phyloP scores from a whole-genome alignment of 2,113 vertebrate species.

The Propithecus coquereli region DNA sequence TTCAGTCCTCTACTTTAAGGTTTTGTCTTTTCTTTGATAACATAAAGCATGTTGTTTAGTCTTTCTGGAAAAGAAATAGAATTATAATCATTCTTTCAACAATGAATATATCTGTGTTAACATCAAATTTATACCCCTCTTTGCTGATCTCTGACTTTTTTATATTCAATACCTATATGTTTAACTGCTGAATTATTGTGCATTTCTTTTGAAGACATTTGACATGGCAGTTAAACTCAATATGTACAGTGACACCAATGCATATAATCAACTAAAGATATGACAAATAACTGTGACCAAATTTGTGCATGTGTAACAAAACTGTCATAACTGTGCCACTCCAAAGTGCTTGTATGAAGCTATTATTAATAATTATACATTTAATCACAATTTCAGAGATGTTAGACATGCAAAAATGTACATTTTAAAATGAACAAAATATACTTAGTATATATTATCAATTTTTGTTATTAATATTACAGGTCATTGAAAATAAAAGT shows the following conservation, averaged over 20 bases:
- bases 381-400: constrained; percentile 16
- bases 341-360: background rate
- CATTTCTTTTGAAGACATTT: constrained; percentile 21
- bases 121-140: background rate
- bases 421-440: background rate
- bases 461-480: background rate
- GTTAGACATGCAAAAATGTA: background rate
- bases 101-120: background rate
- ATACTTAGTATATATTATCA: background rate
- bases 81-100: background rate
- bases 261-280: background rate
- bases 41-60: background rate
- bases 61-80: background rate
- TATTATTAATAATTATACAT: background rate
- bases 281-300: background rate
- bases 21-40: background rate
- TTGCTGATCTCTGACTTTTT: background rate
- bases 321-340: background rate
- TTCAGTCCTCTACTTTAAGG: background rate
- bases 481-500: background rate
- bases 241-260: background rate
- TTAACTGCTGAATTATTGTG: background rate
- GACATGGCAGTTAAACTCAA: background rate
- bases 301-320: background rate
- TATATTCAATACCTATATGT: background rate